phyloP scores from a whole-genome alignment of 2,797 vertebrate genomes.

The Muscicapa comitata region DNA sequence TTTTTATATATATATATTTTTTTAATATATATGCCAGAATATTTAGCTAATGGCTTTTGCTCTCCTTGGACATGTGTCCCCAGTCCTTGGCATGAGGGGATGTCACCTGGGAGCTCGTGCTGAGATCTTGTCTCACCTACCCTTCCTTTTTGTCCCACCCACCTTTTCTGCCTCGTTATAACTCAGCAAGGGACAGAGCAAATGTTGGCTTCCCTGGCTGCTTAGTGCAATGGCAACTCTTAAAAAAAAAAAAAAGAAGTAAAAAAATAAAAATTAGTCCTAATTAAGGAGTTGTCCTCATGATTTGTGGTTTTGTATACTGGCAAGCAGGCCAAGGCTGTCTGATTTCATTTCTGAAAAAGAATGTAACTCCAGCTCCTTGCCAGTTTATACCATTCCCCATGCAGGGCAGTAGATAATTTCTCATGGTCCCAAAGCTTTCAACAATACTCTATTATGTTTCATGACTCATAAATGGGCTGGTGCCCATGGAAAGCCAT shows the following conservation, averaged over 20 bases:
- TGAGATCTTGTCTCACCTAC: not conserved
- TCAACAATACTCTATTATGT: conserved; percentile 79
- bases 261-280: not conserved
- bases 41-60: not conserved
- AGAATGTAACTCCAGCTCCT: conserved; percentile 63
- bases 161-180: not conserved
- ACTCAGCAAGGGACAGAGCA: not conserved
- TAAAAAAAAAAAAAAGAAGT: not conserved
- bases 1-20: too few relatives aligned
- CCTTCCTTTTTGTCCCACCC: not conserved
- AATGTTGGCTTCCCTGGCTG: not conserved
- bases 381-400: conserved; percentile 75
- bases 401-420: conserved; percentile 70
- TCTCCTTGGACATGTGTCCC: not conserved
- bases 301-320: conserved; percentile 47
- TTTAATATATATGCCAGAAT: not conserved
- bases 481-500: conserved; percentile 72
- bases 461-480: conserved; percentile 77
- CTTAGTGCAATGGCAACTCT: conserved; percentile 14
- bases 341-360: conserved; percentile 75
- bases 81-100: not conserved
- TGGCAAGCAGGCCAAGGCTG: conserved; percentile 57
- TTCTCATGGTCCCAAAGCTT: conserved; percentile 74
- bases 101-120: not conserved
- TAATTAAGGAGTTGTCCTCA: conserved; percentile 46